phyloP scores from a whole-genome alignment of 2,113 vertebrate species.

The Aleadryas rufinucha region DNA sequence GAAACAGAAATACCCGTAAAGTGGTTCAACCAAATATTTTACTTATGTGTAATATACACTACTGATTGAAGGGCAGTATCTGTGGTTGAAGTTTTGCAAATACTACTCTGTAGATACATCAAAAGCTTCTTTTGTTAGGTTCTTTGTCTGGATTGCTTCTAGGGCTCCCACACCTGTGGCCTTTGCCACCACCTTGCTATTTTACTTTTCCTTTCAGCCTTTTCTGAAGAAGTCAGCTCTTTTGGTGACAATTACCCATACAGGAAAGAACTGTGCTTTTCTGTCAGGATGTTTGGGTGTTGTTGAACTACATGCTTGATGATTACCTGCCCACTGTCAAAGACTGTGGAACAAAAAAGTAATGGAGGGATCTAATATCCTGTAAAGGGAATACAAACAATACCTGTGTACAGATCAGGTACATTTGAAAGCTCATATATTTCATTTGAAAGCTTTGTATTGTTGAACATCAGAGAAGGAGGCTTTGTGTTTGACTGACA shows the following conservation, averaged over 20 bases:
- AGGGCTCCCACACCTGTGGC: background rate
- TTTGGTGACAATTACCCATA: background rate
- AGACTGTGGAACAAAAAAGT: background rate
- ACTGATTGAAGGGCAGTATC: background rate
- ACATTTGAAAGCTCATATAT: background rate
- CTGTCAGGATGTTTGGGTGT: background rate
- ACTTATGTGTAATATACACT: background rate
- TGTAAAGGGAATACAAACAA: rapidly evolving
- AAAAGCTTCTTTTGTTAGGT: background rate
- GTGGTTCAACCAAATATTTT: background rate
- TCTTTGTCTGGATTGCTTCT: background rate
- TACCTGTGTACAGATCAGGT: background rate
- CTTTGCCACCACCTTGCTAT: background rate
- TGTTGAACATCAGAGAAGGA: background rate
- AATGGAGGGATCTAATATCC: background rate
- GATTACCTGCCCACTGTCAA: background rate
- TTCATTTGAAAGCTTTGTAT: background rate
- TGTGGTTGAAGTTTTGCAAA: background rate
- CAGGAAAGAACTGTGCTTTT: background rate
- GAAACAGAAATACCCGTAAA: background rate
- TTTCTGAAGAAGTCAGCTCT: background rate
- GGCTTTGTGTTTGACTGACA: background rate
- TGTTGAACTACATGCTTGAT: background rate
- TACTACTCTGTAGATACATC: background rate
- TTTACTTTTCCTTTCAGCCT: background rate